phyloP scores from a whole-genome alignment of 2,113 vertebrate species.

The Rhinichthys klamathensis region DNA sequence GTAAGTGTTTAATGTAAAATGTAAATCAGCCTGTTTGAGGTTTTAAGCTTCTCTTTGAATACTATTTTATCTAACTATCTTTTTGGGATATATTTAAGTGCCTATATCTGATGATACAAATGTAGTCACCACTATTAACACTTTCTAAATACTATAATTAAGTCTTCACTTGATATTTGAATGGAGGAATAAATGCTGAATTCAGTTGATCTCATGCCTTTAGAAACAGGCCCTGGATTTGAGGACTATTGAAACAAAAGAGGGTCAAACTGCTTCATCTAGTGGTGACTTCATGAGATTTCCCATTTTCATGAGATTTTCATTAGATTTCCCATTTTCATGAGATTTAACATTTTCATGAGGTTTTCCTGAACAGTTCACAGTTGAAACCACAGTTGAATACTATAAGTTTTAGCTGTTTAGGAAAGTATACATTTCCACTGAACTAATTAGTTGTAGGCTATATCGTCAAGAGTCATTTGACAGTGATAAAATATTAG shows the following conservation, averaged over 20 bases:
- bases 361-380: background rate
- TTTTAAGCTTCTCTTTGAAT: background rate
- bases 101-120: background rate
- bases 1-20: too few relatives aligned
- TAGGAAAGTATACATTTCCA: background rate
- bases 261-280: constrained; percentile 35
- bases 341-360: too few relatives aligned
- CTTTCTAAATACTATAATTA: background rate
- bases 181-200: background rate
- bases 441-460: background rate
- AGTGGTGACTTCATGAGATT: constrained; percentile 8
- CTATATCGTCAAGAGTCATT: background rate
- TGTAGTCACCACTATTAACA: background rate
- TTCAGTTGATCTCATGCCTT: background rate
- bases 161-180: background rate
- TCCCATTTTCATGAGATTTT: too few relatives aligned
- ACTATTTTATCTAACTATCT: background rate
- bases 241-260: background rate
- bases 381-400: background rate
- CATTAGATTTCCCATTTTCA: too few relatives aligned
- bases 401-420: background rate
- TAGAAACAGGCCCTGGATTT: background rate
- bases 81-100: background rate
- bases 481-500: background rate
- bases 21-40: too few relatives aligned